Evolutionary conservation across 2,797 vertebrate species (phyloP).

Genomic region (Cossypha niveicapilla): DNA sequence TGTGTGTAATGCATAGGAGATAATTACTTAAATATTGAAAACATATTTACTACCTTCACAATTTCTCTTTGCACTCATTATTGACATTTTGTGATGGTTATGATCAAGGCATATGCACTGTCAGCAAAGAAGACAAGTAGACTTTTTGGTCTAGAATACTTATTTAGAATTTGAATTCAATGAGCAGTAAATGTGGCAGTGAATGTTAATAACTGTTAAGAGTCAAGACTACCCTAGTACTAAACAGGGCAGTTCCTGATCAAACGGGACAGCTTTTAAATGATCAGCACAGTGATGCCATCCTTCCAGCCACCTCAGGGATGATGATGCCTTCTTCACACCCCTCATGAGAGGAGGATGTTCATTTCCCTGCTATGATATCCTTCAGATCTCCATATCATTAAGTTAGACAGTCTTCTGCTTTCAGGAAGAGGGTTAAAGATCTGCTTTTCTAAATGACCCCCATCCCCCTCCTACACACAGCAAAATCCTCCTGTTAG

Average conservation of each 20-base stretch:
- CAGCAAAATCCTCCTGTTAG: not conserved
- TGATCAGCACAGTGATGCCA: not conserved
- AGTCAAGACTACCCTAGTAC: not conserved
- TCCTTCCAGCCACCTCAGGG: not conserved
- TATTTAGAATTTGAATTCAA: constrained; percentile 58
- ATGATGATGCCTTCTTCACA: not conserved
- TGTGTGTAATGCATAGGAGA: not conserved
- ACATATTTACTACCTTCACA: constrained; percentile 5
- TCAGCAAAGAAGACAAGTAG: constrained; percentile 39
- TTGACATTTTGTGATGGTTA: constrained; percentile 49
- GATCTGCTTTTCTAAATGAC: not conserved
- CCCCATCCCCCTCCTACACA: not conserved
- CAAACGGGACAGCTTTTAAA: not conserved
- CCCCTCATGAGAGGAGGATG: not conserved
- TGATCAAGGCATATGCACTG: constrained; percentile 27
- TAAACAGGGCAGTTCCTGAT: not conserved
- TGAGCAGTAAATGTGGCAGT: constrained; percentile 41
- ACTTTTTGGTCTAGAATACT: constrained; percentile 41
- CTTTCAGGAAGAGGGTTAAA: not conserved
- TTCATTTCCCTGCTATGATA: not conserved
- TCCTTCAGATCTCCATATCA: not conserved
- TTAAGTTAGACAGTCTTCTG: not conserved
- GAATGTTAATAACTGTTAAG: constrained; percentile 20
- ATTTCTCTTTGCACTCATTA: constrained; percentile 35
- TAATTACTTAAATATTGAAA: constrained; percentile 15